A percentile compares a stretch with the other conserved stretches of the same genome.
These are phyloP conservation scores for Dryobotodes eremita DNA, from an alignment of 2,888 invertebrate species.

Conservation along the genomic window DNA sequence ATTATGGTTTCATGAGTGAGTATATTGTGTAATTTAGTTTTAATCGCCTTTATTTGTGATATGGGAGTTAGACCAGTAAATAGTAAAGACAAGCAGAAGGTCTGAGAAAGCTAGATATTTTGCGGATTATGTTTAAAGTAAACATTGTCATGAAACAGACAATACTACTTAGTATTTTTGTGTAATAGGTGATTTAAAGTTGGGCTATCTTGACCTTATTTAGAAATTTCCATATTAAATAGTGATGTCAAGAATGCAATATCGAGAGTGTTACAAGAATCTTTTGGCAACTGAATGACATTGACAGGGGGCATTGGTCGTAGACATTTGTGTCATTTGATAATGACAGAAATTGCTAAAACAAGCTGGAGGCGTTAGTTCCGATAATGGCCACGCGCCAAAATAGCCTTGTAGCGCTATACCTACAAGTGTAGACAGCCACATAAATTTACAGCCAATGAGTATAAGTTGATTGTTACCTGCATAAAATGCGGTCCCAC, in stretches of 20 bases:
- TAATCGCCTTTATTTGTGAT: background rate
- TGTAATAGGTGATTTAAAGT: background rate
- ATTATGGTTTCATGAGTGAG: background rate
- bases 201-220: no score
- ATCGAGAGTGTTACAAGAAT: no score
- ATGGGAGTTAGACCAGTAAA: no score
- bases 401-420: no score
- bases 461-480: slow-evolving; percentile 81
- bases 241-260: background rate
- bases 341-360: no score
- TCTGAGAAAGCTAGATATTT: background rate
- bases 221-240: background rate
- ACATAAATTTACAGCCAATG: background rate
- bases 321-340: no score
- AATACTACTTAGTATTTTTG: no score
- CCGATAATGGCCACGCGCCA: no score
- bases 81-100: background rate
- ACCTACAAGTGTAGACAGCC: background rate
- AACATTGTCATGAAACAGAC: background rate
- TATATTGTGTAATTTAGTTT: background rate
- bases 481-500: slow-evolving; percentile 98
- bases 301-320: no score
- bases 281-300: no score
- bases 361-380: no score
- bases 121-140: background rate